Evolutionary conservation across 2,113 vertebrate species (phyloP), one percentile per base, ranked within the genome.

Genomic region (Dissostichus mawsoni): DNA sequence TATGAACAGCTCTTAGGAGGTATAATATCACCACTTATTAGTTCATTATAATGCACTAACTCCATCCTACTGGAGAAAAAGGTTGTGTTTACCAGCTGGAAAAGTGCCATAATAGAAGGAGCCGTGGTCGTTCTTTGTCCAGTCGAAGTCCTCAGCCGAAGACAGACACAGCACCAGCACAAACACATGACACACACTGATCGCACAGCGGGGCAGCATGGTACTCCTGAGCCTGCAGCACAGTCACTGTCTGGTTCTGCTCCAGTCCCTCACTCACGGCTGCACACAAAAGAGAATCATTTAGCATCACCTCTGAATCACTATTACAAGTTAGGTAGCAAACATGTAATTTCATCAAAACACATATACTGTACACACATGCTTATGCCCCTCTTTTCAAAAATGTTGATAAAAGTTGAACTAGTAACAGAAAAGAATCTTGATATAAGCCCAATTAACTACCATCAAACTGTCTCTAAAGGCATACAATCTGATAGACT

Each of bases 31-130:
- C 3, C 18, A 66, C 11, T 65, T 59, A 14, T 4, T 23, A n/a
- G 51, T 61, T 44, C 1, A 20, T 29, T 65, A 0, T 68, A 14
- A 65, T 61, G 33, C 20, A 56, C 23, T 6, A 5, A 8, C 33
- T 72, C 11, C 59, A 5, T 59, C 29, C 10, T 6, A 33, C 8
- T 53, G 68, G 66, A 55, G 23, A 76, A 17, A 71, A 65, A 5
- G 53, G 33, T 50, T 56, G 8, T 58, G 16, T 33, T 66, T 87
- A 98, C 98, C 97, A 79, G 91, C 86, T 85, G 98, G 98, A 87
- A 99, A 99, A 82, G 92, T 96, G 94, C 97, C 96, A 14, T 98
- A 98, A 95, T 96, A 96, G 97, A 99, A 99, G 93, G 97, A 96
- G 87, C 95, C 85, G 3, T 94, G 94, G 6, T 96, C 87, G 87